Conservation (phyloP, 1,140 invertebrate species). For the Pentalonia nigronervosa region DNA sequence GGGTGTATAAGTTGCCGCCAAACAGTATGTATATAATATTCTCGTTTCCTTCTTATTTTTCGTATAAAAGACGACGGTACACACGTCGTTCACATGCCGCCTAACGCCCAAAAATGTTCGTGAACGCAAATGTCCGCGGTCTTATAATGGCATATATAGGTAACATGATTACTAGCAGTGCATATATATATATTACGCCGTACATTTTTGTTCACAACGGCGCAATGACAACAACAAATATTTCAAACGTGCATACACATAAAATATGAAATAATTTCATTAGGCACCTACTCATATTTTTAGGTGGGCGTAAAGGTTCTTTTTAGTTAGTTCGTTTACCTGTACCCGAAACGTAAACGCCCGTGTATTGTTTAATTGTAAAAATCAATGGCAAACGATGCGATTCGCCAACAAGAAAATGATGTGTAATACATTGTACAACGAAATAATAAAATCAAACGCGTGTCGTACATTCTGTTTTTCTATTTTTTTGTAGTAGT, state of each 20-base stretch:
- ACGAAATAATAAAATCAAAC: not conserved
- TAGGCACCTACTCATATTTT: not conserved
- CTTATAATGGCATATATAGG: not conserved
- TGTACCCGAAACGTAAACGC: not conserved
- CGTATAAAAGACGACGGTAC: too few relatives aligned
- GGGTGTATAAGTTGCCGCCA: not conserved
- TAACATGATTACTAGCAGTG: not conserved
- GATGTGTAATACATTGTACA: not conserved
- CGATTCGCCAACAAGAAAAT: not conserved
- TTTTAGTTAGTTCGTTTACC: not conserved
- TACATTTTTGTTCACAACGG: not conserved
- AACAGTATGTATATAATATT: not conserved
- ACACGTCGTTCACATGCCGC: not conserved
- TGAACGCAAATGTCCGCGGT: not conserved
- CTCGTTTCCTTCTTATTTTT: not conserved
- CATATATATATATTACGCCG: not conserved
- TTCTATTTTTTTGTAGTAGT: not conserved
- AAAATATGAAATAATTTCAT: not conserved
- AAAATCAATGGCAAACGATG: not conserved
- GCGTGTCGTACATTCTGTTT: not conserved
- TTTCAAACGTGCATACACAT: not conserved
- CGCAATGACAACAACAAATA: not conserved
- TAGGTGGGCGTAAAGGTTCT: not conserved
- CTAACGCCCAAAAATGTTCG: not conserved
- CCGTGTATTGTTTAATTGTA: not conserved